These are phyloP conservation scores for Oxyscelio sp. DNA, from an alignment of 2,888 invertebrate genomes.

Conservation along the genomic window DNA sequence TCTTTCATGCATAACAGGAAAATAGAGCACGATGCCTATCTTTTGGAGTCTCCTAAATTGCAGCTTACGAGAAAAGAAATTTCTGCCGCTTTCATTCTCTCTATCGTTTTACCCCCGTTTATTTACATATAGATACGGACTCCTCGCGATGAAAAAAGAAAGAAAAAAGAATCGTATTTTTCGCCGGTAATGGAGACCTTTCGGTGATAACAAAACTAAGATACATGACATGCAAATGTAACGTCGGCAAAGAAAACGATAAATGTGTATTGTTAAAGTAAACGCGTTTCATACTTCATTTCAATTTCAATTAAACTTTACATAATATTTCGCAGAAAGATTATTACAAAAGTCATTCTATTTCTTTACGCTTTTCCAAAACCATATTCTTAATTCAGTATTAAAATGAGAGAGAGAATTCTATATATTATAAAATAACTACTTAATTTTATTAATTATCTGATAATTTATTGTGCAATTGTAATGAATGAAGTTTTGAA, in stretches of 20 bases:
- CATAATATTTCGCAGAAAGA: too few relatives aligned
- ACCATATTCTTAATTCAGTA: too few relatives aligned
- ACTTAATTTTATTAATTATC: too few relatives aligned
- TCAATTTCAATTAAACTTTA: constrained; percentile 17
- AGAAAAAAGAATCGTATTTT: constrained; percentile 70
- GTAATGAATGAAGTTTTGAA: too few relatives aligned
- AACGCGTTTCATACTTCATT: constrained; percentile 21
- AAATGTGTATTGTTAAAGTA: constrained; percentile 47
- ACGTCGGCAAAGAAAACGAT: constrained; percentile 54
- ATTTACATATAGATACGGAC: constrained; percentile 87
- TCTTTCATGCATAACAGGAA: constrained; percentile 63
- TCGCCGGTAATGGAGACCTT: constrained; percentile 62
- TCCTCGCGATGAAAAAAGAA: constrained; percentile 78
- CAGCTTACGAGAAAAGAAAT: constrained; percentile 78
- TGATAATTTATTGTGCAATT: too few relatives aligned
- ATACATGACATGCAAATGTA: constrained; percentile 68
- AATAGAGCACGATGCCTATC: constrained; percentile 68
- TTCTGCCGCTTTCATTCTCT: constrained; percentile 75
- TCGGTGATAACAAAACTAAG: constrained; percentile 70
- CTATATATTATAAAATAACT: too few relatives aligned
- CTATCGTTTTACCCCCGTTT: constrained; percentile 77
- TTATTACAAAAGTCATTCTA: too few relatives aligned
- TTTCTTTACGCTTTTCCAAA: too few relatives aligned
- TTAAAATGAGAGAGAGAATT: too few relatives aligned
- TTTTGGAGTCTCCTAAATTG: constrained; percentile 72